Conservation (phyloP, 2,888 invertebrate species). For the Flexamia atlantica region DNA sequence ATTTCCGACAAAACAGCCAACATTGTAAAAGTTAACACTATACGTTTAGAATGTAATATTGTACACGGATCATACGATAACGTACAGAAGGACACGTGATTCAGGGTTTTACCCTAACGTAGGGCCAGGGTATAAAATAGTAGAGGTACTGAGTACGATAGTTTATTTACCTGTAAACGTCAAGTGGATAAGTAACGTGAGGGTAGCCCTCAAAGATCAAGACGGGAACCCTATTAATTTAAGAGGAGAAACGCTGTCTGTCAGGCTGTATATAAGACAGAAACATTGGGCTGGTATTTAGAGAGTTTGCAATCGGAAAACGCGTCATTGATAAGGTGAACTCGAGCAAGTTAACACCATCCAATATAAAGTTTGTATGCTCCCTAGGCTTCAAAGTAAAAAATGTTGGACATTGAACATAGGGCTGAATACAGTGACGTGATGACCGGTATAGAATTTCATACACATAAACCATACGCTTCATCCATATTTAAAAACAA, state of each 20-base stretch:
- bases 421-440: background rate
- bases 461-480: constrained; percentile 24
- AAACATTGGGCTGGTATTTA: constrained; percentile 7
- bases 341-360: background rate
- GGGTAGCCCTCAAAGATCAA: background rate
- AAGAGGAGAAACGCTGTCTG: background rate
- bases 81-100: constrained; percentile 5
- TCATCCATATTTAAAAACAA: constrained; percentile 14
- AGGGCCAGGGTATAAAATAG: constrained; percentile 45
- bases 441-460: constrained; percentile 4
- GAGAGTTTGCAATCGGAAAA: background rate
- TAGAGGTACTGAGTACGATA: background rate
- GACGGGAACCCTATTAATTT: background rate
- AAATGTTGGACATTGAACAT: background rate
- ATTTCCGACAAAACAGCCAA: background rate
- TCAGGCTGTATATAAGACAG: background rate
- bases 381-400: background rate
- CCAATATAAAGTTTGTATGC: background rate
- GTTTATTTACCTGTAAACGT: constrained; percentile 31
- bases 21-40: background rate
- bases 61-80: background rate
- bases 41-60: constrained; percentile 24
- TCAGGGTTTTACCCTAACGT: constrained; percentile 16
- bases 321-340: background rate
- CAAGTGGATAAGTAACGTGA: background rate